A percentile compares a stretch with the other conserved stretches of the same genome.
Evolutionary conservation across 2,797 vertebrate genomes (phyloP).

Genomic region (Taeniopygia guttata): DNA sequence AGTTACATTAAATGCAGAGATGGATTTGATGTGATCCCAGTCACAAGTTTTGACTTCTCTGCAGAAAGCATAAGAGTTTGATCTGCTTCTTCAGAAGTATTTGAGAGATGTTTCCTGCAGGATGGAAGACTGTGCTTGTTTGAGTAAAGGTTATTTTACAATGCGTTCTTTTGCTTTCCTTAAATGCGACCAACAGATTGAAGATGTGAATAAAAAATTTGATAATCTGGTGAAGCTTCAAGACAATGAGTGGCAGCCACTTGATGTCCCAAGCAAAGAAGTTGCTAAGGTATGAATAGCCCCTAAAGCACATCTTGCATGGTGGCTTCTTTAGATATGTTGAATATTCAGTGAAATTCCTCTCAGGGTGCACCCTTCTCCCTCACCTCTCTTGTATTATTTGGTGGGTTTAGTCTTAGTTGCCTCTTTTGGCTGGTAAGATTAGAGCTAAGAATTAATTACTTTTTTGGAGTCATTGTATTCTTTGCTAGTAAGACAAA

Average conservation of each 20-base stretch:
- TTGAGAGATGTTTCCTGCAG: background rate
- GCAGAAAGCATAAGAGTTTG: background rate
- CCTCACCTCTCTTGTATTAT: background rate
- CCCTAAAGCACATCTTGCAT: background rate
- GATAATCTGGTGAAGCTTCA: slow-evolving; percentile 82
- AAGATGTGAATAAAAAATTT: slow-evolving; percentile 90
- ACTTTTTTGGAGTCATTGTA: background rate
- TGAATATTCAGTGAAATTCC: background rate
- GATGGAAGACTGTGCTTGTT: background rate
- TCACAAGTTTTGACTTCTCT: background rate
- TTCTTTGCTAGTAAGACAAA: background rate
- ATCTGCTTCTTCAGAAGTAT: background rate
- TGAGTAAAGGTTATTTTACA: background rate
- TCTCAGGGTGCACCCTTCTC: background rate
- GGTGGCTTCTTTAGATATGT: background rate
- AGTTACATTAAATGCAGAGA: background rate
- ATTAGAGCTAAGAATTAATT: background rate
- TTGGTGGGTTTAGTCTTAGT: background rate
- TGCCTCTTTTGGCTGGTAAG: background rate
- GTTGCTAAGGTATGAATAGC: slow-evolving; percentile 76
- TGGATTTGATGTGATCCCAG: background rate
- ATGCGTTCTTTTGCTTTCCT: background rate
- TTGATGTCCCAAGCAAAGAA: slow-evolving; percentile 73
- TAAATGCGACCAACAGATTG: slow-evolving; percentile 73
- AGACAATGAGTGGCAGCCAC: slow-evolving; percentile 81